Evolutionary conservation across 1,140 invertebrate species (phyloP), one percentile per base, ranked within the genome.

Genomic region (Temnothorax nylanderi): DNA sequence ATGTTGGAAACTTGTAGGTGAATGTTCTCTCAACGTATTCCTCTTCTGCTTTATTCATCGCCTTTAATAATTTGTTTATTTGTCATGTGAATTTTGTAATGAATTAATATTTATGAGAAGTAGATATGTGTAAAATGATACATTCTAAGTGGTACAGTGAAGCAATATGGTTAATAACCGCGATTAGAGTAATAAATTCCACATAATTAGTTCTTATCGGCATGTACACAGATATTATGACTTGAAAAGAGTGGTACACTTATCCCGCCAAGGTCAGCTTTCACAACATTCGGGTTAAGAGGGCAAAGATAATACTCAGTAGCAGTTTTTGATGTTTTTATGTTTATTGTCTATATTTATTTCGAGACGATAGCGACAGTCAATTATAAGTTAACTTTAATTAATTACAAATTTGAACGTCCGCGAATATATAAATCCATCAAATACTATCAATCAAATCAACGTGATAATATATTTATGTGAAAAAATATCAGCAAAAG

Each of bases 1-100:
- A 96, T 69, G 96, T 96, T 85, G 96, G 95, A 94, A 96, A 97
- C 49, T 96, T 95, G 88, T 95, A 97, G 87, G 94, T 85, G 90
- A 96, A 97, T 44, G 93, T 95, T 93, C 96, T 96, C 60, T 95
- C 95, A 54, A 93, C 88, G 84, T 90, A 95, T 77, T 95, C 90
- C 32, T 94, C 93, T 87, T 96, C 96, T 11, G 92, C 65, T 89
- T 92, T 92, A 85, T 87, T 91, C 88, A 91, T 92, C 13, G 11
- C 78, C 65, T 88, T 41, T 41, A 41, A 5, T 41, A 6, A 77
- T 51, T 47, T 65, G 54, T 44, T 71, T 78, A 76, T 64, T 60
- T 76, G n/a, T 54, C 26, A 41, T 80, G 1, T 37, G 0, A 72
- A n/a, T 44, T 77, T 51, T 65, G 2, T 34, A 49, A 16, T 13